Conservation (phyloP, 2,797 vertebrate species). For the Alcedo atthis region DNA sequence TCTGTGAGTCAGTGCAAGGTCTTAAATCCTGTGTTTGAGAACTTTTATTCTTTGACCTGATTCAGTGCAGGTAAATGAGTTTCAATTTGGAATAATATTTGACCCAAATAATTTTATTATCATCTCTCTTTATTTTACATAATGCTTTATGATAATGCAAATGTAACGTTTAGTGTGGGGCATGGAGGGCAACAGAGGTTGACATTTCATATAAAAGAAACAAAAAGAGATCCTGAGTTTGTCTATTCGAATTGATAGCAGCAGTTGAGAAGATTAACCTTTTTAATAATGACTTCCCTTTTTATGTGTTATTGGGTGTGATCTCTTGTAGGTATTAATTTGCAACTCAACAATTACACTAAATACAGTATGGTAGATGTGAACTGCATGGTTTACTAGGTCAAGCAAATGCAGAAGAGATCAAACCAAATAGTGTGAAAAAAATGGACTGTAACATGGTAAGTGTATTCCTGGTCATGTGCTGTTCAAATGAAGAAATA, state of each 20-base stretch:
- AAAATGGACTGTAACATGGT: slow-evolving; percentile 37
- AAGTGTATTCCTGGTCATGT: slow-evolving; percentile 37
- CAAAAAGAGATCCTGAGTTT: slow-evolving; percentile 29
- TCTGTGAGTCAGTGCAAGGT: background rate
- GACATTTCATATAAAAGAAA: slow-evolving; percentile 45
- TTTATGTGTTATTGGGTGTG: slow-evolving; percentile 1
- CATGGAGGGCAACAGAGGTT: slow-evolving; percentile 24
- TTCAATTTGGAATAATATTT: slow-evolving; percentile 49
- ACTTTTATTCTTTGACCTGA: slow-evolving; percentile 47
- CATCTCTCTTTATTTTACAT: slow-evolving; percentile 57
- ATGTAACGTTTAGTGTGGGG: slow-evolving; percentile 26
- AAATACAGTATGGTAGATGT: slow-evolving; percentile 13
- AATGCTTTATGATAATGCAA: slow-evolving; percentile 42
- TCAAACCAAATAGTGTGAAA: slow-evolving; percentile 47
- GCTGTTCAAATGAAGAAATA: background rate
- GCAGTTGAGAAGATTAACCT: slow-evolving; percentile 38
- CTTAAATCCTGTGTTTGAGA: slow-evolving; percentile 17
- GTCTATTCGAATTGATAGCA: background rate
- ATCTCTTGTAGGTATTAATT: slow-evolving; percentile 37
- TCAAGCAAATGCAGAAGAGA: slow-evolving; percentile 64
- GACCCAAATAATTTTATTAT: slow-evolving; percentile 58
- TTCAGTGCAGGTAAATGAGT: slow-evolving; percentile 4
- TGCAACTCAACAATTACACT: slow-evolving; percentile 38
- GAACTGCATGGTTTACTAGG: slow-evolving; percentile 51
- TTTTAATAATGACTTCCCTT: slow-evolving; percentile 15